Base-by-base conservation (phyloP, 53 echinoderm and acorn worm species). In the Astropecten irregularis region DNA sequence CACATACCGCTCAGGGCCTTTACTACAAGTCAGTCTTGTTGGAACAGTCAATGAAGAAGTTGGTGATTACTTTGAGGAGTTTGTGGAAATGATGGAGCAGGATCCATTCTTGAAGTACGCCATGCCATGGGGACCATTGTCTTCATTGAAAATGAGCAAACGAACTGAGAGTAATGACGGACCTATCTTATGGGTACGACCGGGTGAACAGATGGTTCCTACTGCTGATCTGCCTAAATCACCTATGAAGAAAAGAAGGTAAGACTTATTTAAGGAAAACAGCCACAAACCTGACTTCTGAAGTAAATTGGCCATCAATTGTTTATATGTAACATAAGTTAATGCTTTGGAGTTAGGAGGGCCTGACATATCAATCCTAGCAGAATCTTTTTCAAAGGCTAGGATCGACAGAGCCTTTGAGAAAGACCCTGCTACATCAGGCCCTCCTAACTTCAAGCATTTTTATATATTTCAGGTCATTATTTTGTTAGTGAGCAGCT, bases 31-130 rank as follows among this genome's bases (percentile, higher is more conserved):
- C 77, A 99, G 99, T 44, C 62, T 99, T n/a, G 99, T 99, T 14
- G 99, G 99, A 36, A 95, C 99, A 1, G 99, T 99, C 59, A 99
- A 93, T 48, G 99, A 99, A 59, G 99, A 99, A 66, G 94, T 94
- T 4, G 99, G 99, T 0, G 99, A 94, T 63, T 99, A 88, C 82
- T 99, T 95, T 87, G 89, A 89, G 77, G 94, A 99, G 16, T 94
- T 92, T 72, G 56, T 99, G 76, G 79, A 89, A 49, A 23, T 94
- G 27, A 39, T 99, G 48, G 99, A 99, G 90, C 62, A 83, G 53
- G 92, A 99, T 83, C 84, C 90, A 13, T 99, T 99, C 88, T 77
- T 99, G 68, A 88, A 88, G 55, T 83, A 94, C 82, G 89, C 86
- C 58, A 93, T 99, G 94, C 99, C 99, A 21, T 99, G 99, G 99